Conservation (phyloP, 2,797 vertebrate species). For the Tarsius wallacei region DNA sequence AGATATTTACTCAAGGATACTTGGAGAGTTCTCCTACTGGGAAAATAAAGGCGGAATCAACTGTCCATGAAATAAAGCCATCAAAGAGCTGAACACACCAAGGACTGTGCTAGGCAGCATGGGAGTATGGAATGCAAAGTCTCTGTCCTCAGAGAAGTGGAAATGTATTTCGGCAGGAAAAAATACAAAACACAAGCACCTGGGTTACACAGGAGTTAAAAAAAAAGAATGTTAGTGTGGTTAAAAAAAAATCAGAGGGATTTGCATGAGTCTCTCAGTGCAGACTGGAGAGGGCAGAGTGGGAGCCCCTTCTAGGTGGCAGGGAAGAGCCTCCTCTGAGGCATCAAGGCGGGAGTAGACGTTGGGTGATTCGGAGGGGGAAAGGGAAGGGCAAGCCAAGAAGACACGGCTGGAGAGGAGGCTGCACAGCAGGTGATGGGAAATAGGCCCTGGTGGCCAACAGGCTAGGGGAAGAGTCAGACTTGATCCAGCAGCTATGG, state of each 20-base stretch:
- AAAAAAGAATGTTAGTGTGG: neutral
- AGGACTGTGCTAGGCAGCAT: neutral
- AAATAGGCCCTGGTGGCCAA: neutral
- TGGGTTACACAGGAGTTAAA: neutral
- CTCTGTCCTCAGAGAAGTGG: neutral
- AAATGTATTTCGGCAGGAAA: conserved; percentile 26
- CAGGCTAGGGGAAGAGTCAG: neutral
- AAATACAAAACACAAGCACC: neutral
- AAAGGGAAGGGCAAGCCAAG: neutral
- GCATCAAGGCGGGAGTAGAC: neutral
- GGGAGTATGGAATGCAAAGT: neutral
- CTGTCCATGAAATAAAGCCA: neutral
- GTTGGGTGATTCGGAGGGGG: neutral
- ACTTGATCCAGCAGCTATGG: neutral
- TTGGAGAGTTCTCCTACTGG: conserved; percentile 18
- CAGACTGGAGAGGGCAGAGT: neutral
- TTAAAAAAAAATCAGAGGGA: neutral
- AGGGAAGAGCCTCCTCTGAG: neutral
- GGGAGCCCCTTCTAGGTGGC: neutral
- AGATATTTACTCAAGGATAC: conserved; percentile 44
- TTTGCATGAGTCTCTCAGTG: neutral
- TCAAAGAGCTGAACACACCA: conserved; percentile 3
- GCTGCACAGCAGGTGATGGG: neutral
- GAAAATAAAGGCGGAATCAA: conserved; percentile 36
- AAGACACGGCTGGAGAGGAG: neutral